Conservation (phyloP, 2,113 vertebrate genomes). For the Catharus fuscescens region DNA sequence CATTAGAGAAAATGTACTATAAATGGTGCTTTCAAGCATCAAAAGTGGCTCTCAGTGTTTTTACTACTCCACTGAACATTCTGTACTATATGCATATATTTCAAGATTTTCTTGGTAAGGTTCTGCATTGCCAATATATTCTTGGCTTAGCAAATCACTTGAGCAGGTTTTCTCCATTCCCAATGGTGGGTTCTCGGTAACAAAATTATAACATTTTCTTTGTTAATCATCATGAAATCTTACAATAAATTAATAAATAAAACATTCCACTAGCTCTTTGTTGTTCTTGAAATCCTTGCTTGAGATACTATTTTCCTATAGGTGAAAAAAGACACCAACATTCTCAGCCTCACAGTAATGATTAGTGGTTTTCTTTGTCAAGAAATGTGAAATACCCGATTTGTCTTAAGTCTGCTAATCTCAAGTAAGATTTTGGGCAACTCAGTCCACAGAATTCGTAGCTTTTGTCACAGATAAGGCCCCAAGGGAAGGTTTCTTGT, state of each 20-base stretch:
- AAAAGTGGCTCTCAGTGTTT: not conserved
- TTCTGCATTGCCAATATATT: not conserved
- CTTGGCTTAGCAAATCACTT: not conserved
- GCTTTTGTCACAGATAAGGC: not conserved
- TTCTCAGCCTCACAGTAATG: not conserved
- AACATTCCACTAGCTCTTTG: not conserved
- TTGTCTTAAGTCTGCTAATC: not conserved
- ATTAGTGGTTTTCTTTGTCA: not conserved
- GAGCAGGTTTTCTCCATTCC: not conserved
- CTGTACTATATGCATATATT: not conserved
- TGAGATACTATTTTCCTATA: not conserved
- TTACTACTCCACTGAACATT: not conserved
- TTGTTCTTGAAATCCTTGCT: not conserved
- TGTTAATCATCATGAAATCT: not conserved
- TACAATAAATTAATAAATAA: not conserved
- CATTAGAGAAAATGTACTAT: not conserved
- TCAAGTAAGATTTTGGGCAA: not conserved
- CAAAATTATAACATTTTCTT: not conserved
- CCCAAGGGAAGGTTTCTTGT: not conserved
- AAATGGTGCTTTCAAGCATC: not conserved
- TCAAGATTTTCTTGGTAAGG: not conserved
- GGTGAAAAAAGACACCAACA: not conserved
- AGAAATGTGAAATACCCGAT: not conserved
- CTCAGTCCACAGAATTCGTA: not conserved
- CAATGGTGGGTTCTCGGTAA: not conserved